phyloP scores from a whole-genome alignment of 2,797 vertebrate genomes.

The Xiphorhynchus erythropygius region DNA sequence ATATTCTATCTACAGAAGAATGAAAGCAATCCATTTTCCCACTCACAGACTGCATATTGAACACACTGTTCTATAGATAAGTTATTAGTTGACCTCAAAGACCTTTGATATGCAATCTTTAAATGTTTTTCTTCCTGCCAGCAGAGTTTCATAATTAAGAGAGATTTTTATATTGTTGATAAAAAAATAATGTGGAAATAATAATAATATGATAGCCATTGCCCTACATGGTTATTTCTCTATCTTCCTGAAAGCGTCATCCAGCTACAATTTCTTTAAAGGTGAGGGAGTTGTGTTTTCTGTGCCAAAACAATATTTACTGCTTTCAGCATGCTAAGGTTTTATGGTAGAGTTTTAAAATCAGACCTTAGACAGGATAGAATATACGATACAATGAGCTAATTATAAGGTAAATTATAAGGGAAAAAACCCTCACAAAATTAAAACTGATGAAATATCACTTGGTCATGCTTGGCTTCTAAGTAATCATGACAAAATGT shows the following conservation, averaged over 20 bases:
- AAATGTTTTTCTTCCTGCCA: not conserved
- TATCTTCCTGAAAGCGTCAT: not conserved
- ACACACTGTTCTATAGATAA: not conserved
- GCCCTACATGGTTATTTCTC: not conserved
- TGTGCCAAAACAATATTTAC: not conserved
- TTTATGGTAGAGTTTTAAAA: not conserved
- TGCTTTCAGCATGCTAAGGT: not conserved
- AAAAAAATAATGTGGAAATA: not conserved
- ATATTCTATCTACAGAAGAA: not conserved
- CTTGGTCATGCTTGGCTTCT: not conserved
- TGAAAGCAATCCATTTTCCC: not conserved
- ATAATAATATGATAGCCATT: not conserved
- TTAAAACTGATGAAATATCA: not conserved
- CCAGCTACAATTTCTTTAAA: not conserved
- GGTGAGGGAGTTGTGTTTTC: not conserved
- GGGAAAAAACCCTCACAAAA: not conserved
- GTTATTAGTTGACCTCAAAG: not conserved
- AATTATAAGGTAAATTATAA: not conserved
- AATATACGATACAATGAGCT: not conserved
- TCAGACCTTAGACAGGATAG: not conserved
- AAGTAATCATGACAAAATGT: not conserved
- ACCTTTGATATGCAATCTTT: not conserved
- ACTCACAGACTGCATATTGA: not conserved
- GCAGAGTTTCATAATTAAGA: not conserved
- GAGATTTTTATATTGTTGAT: not conserved